phyloP scores from a whole-genome alignment of 2,797 vertebrate species.

The Eutrigla gurnardus region DNA sequence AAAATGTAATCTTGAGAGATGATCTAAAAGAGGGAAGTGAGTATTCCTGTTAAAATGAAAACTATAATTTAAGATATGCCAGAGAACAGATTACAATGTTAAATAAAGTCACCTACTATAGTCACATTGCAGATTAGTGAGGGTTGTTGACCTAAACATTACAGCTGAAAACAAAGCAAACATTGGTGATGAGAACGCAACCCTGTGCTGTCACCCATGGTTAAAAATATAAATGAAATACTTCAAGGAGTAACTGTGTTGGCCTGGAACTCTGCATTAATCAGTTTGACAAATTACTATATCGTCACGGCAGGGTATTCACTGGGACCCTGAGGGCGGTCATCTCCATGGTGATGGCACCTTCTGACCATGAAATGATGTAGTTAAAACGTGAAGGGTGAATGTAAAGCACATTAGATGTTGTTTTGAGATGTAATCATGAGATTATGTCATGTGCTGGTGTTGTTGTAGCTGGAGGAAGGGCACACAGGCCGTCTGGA shows the following conservation, averaged over 20 bases:
- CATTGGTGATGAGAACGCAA: not conserved
- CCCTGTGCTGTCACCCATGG: not conserved
- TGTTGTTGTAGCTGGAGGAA: slow-evolving; percentile 89
- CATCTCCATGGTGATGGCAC: not conserved
- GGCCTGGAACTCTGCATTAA: slow-evolving; percentile 4
- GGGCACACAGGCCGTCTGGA: slow-evolving; percentile 96
- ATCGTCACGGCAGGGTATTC: not conserved
- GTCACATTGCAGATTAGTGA: no score
- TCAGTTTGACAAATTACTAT: slow-evolving; percentile 14
- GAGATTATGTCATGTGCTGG: slow-evolving; percentile 30
- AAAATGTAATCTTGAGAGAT: not conserved
- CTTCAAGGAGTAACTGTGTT: not conserved
- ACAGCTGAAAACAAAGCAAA: slow-evolving; percentile 8
- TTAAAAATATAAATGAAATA: not conserved
- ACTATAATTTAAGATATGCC: not conserved
- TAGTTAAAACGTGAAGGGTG: no score
- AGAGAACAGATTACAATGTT: not conserved
- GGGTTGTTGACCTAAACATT: not conserved
- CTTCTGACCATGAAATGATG: not conserved
- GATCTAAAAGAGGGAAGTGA: not conserved
- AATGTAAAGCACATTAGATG: no score
- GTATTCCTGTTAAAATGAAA: not conserved
- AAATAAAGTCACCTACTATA: not conserved
- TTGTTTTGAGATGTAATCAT: slow-evolving; percentile 12
- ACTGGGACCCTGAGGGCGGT: not conserved